A percentile compares a stretch with the other conserved stretches of the same genome.
Evolutionary conservation across 2,888 invertebrate genomes (phyloP).

Genomic region (Mesorhabditis sp.): DNA sequence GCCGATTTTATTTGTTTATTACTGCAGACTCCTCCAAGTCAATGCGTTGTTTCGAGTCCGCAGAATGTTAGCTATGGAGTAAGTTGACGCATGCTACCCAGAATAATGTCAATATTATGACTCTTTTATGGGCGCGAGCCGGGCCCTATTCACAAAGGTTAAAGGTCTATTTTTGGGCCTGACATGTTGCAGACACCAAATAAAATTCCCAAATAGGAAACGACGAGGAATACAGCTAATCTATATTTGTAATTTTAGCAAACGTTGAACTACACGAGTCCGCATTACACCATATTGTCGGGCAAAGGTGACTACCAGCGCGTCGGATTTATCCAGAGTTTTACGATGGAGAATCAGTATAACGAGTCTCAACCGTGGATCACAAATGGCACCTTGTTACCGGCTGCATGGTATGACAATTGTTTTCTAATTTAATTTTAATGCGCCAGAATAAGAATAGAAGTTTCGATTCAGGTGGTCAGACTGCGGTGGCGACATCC

Average conservation of each 20-base stretch:
- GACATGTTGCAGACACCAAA: too few species aligned
- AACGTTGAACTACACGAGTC: background rate
- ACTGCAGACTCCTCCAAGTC: background rate
- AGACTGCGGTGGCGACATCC: slow-evolving; percentile 18
- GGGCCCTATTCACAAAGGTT: too few species aligned
- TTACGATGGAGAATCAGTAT: slow-evolving; percentile 23
- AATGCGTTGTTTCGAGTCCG: background rate
- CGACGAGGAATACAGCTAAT: background rate
- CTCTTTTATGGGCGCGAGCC: too few species aligned
- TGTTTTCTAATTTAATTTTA: background rate
- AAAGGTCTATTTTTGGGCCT: too few species aligned
- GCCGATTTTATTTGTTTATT: background rate
- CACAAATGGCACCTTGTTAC: slow-evolving; percentile 20
- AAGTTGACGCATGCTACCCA: background rate
- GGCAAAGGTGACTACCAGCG: slow-evolving; percentile 32
- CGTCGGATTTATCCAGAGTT: slow-evolving; percentile 26
- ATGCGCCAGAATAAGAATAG: slow-evolving; percentile 5
- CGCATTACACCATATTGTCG: slow-evolving; percentile 25
- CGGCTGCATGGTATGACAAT: slow-evolving; percentile 19
- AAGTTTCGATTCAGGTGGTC: slow-evolving; percentile 28
- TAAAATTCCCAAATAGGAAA: too few species aligned
- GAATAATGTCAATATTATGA: too few species aligned
- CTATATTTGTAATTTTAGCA: background rate
- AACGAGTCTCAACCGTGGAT: slow-evolving; percentile 25
- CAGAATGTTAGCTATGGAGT: slow-evolving; percentile 6